These are phyloP conservation scores for Lepidonotus clava DNA, from an alignment of 2,888 invertebrate species.

Conservation along the genomic window DNA sequence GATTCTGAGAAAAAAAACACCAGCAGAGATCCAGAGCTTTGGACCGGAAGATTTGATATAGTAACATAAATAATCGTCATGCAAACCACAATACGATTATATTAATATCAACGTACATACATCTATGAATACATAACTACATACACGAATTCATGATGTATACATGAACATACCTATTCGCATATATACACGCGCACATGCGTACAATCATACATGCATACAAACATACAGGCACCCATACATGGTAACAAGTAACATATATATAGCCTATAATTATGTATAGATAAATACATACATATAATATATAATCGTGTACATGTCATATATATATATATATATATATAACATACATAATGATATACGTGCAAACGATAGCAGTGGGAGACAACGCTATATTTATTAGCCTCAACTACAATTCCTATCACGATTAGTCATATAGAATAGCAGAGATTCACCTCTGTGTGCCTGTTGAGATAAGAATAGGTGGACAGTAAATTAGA, in stretches of 20 bases:
- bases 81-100: neutral
- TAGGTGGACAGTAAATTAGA: no score
- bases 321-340: neutral
- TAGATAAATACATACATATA: neutral
- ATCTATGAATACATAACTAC: constrained; percentile 51
- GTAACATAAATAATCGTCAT: neutral
- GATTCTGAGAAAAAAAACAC: no score
- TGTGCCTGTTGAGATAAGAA: no score
- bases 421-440: no score
- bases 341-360: neutral
- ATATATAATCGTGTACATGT: constrained; percentile 41
- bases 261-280: neutral
- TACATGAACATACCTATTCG: constrained; percentile 56
- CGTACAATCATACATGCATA: neutral
- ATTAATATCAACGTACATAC: neutral
- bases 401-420: no score
- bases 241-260: neutral
- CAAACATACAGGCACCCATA: neutral
- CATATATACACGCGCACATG: constrained; percentile 56
- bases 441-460: no score
- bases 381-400: no score
- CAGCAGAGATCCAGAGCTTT: no score
- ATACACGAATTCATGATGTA: constrained; percentile 43
- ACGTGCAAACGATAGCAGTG: no score
- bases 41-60: no score